Base-by-base conservation (phyloP, 1,140 invertebrate genomes). In the Drosophila ogumai region DNA sequence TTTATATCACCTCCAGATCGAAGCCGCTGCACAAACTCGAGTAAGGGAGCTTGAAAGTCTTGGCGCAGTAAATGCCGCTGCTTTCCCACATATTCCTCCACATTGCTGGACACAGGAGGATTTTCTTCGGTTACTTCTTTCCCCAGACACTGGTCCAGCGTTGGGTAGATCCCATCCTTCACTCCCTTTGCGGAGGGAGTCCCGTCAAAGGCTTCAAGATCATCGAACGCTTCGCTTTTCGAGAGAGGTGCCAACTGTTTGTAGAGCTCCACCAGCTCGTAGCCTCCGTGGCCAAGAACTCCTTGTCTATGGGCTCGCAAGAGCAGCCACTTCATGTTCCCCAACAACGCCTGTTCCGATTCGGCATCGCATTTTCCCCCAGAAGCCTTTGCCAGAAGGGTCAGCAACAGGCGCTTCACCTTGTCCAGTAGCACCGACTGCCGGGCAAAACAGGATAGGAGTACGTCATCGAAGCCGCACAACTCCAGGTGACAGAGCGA, bases 61-160 rank as follows among this genome's bases (percentile, higher is more conserved):
- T 97, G 96, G 12, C 96, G 91, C 22, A 98, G 91, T 3, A 97
- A 92, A 12, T 96, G 92, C 82, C 96, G 97, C 77, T 98, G 97
- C 0, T 95, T 94, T 80, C 97, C 96, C 12, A 98, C 91, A 85
- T 98, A 98, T 75, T 97, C 94, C 31, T 96, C 43, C 3, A 78
- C 74, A 46, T 88, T 43, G 25, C 25, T 41, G 2, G 31, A 15
- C 8, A 2, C 10, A 6, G 52, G 0, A 9, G 8, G n/a, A 17
- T n/a, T 9, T 32, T 54, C 13, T 4, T 31, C 25, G 7, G 36
- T 22, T 3, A 2, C 1, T 50, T 32, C 17, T 7, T 63, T 32
- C 6, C 46, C n/a, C 12, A 73, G 25, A 25, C 91, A 61, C 10
- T 80, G 49, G 0, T 91, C 75, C 1, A 91, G 57, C 15, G 79